These are phyloP conservation scores for Drosophila kikkawai DNA, from an alignment of 1,140 invertebrate species.

Conservation along the genomic window DNA sequence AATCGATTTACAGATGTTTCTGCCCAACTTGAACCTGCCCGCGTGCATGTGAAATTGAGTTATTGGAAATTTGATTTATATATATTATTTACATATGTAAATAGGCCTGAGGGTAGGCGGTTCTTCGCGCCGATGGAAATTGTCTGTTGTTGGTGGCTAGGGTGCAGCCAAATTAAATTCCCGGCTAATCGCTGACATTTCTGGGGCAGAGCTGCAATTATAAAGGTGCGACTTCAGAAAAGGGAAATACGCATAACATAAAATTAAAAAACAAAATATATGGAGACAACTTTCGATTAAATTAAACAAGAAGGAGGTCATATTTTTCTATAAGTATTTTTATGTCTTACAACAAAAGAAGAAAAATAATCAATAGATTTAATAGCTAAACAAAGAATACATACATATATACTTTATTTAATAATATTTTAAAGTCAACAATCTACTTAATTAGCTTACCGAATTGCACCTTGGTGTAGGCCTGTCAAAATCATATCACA, in stretches of 20 bases:
- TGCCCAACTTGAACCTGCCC: constrained; percentile 18
- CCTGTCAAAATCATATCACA: not conserved
- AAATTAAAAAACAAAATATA: not conserved
- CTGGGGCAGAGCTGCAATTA: constrained; percentile 37
- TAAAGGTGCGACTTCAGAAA: constrained; percentile 19
- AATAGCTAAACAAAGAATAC: too few relatives aligned
- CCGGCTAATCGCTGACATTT: constrained; percentile 57
- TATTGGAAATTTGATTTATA: constrained; percentile 51
- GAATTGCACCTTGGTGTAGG: too few relatives aligned
- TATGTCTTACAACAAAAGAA: too few relatives aligned
- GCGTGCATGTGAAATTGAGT: constrained; percentile 58
- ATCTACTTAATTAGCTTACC: too few relatives aligned
- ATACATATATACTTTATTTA: too few relatives aligned
- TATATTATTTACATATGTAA: constrained; percentile 16
- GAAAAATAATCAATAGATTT: too few relatives aligned
- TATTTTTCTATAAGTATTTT: not conserved
- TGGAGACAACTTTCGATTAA: not conserved
- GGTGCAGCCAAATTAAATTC: constrained; percentile 58
- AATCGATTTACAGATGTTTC: constrained; percentile 39
- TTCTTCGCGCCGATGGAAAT: constrained; percentile 26
- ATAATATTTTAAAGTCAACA: too few relatives aligned
- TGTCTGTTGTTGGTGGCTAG: constrained; percentile 14
- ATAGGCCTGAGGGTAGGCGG: constrained; percentile 37
- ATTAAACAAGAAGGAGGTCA: constrained; percentile 1
- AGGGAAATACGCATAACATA: not conserved